phyloP scores from a whole-genome alignment of 1,140 invertebrate genomes.

The Galleria mellonella region DNA sequence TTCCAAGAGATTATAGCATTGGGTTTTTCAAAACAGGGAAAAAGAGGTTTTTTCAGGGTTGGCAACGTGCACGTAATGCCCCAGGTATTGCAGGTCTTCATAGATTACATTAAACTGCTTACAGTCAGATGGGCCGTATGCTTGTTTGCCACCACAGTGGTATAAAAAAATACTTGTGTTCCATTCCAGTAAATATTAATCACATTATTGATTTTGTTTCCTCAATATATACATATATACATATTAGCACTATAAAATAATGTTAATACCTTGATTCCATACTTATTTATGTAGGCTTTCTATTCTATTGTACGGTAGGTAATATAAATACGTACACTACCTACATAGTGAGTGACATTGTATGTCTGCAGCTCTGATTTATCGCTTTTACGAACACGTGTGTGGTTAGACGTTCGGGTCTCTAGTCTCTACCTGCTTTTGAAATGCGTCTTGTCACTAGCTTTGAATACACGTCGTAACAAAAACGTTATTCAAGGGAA shows the following conservation, averaged over 20 bases:
- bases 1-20: no score
- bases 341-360: constrained; percentile 6
- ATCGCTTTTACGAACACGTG: constrained; percentile 17
- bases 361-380: constrained; percentile 11
- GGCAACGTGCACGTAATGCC: no score
- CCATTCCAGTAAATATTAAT: no score
- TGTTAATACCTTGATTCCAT: neutral
- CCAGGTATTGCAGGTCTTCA: no score
- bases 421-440: constrained; percentile 52
- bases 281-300: constrained; percentile 5
- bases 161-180: no score
- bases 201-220: no score
- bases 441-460: constrained; percentile 21
- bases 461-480: constrained; percentile 19
- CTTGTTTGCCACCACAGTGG: no score
- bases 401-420: constrained; percentile 15
- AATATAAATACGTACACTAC: neutral
- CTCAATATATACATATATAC: neutral
- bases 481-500: constrained; percentile 37
- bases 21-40: no score
- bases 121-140: no score
- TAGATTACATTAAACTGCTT: no score
- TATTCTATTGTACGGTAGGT: constrained; percentile 7
- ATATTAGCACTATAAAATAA: no score
- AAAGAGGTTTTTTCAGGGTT: no score